These are phyloP conservation scores for Pygoscelis antarcticus DNA, from an alignment of 2,113 vertebrate species.

Conservation along the genomic window DNA sequence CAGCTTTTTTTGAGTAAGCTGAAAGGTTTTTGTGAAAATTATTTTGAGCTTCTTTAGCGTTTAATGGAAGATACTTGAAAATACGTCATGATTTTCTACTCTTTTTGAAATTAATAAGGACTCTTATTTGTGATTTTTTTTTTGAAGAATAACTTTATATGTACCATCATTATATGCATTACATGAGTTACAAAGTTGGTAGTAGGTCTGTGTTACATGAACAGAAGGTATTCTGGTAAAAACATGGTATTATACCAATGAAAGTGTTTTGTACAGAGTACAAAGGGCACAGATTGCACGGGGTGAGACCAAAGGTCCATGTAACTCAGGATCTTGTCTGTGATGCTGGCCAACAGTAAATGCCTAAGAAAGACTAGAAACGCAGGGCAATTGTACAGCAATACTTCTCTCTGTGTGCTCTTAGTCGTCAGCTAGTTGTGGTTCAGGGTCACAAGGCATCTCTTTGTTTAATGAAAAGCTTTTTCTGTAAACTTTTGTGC, in stretches of 20 bases:
- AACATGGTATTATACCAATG: rapidly evolving
- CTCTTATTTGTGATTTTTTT: background rate
- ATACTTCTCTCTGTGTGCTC: background rate
- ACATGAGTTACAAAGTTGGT: rapidly evolving
- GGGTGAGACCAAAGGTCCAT: background rate
- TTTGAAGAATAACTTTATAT: rapidly evolving
- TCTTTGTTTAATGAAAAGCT: background rate
- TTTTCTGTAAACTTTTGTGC: background rate
- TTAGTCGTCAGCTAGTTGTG: background rate
- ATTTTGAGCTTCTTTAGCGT: background rate
- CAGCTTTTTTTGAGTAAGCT: background rate
- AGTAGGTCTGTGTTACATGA: background rate
- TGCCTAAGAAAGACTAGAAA: background rate
- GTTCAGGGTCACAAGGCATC: background rate
- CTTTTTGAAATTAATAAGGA: rapidly evolving
- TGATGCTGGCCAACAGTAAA: background rate
- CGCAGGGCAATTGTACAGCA: rapidly evolving
- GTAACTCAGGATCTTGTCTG: background rate
- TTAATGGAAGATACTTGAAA: background rate
- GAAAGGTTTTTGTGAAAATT: background rate
- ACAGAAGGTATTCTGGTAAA: background rate
- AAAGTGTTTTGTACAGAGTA: background rate
- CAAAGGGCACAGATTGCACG: background rate
- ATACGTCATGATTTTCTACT: background rate
- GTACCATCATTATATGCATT: rapidly evolving